A percentile compares a stretch with the other conserved stretches of the same genome.
Conservation (phyloP, 2,797 vertebrate genomes). For the Sphaeramia orbicularis region DNA sequence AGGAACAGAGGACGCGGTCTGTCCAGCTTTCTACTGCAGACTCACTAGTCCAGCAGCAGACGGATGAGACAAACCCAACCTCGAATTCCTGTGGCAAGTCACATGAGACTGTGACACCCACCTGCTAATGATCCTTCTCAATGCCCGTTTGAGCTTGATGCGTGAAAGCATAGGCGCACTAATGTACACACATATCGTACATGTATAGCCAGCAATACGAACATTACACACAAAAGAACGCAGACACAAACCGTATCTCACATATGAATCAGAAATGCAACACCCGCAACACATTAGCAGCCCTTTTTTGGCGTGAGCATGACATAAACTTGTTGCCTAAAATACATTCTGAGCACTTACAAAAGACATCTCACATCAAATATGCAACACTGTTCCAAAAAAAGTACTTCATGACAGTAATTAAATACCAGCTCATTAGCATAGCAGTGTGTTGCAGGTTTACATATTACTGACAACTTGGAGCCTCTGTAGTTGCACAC, state of each 20-base stretch:
- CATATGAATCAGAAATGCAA: slow-evolving; percentile 43
- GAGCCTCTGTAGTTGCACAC: background rate
- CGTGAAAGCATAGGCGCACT: slow-evolving; percentile 11
- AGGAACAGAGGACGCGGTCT: slow-evolving; percentile 2
- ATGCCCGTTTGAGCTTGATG: slow-evolving; percentile 17
- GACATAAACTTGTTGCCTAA: slow-evolving; percentile 16
- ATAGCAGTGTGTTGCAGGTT: slow-evolving; percentile 18
- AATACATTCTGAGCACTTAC: slow-evolving; percentile 31
- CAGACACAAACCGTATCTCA: slow-evolving; percentile 21
- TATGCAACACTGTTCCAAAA: background rate
- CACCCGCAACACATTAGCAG: slow-evolving; percentile 34
- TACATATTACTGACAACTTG: slow-evolving; percentile 6
- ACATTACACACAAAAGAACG: background rate
- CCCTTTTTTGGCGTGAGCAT: slow-evolving; percentile 18
- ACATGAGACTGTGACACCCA: slow-evolving; percentile 75
- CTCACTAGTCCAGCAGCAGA: slow-evolving; percentile 15
- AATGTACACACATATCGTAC: background rate
- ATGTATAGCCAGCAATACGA: background rate
- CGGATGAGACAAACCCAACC: slow-evolving; percentile 46
- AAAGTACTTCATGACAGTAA: slow-evolving; percentile 27
- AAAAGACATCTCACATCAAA: slow-evolving; percentile 21
- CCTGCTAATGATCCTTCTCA: slow-evolving; percentile 62
- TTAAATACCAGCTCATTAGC: slow-evolving; percentile 44
- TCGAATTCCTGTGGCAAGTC: slow-evolving; percentile 72
- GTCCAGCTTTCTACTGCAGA: slow-evolving; percentile 30